Evolutionary conservation across 2,797 vertebrate genomes (phyloP).

Genomic region (Loris lydekkerianus): DNA sequence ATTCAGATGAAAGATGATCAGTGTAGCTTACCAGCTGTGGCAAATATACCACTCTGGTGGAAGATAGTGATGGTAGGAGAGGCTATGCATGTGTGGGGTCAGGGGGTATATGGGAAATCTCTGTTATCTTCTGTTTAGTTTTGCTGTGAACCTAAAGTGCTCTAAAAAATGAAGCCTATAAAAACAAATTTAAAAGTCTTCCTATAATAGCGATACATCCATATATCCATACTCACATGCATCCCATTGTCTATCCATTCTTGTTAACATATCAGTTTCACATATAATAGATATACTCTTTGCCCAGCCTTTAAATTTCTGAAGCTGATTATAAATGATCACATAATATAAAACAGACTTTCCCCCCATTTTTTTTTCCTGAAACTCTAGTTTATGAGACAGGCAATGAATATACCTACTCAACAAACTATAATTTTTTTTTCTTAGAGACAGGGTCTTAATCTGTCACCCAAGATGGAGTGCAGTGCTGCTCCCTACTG

Average conservation of each 20-base stretch:
- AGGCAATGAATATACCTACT: background rate
- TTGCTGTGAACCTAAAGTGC: background rate
- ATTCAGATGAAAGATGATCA: background rate
- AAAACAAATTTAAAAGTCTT: background rate
- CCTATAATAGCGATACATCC: background rate
- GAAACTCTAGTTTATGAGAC: background rate
- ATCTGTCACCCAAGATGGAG: no score
- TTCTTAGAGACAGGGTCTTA: no score
- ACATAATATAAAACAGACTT: background rate
- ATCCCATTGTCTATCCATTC: background rate
- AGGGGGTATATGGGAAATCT: background rate
- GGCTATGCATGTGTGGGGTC: no score
- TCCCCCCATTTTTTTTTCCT: background rate
- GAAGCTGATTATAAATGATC: conserved; percentile 37
- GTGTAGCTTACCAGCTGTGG: background rate
- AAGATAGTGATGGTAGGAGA: background rate
- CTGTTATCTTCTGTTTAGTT: background rate
- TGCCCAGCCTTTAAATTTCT: background rate
- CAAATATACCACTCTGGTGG: background rate
- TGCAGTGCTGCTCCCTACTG: no score
- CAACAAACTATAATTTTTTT: conserved; percentile 11
- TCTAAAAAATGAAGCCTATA: background rate
- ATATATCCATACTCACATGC: background rate
- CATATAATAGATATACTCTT: background rate
- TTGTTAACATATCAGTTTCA: background rate